phyloP scores from a whole-genome alignment of 2,888 invertebrate species.

The Drosophila recens region DNA sequence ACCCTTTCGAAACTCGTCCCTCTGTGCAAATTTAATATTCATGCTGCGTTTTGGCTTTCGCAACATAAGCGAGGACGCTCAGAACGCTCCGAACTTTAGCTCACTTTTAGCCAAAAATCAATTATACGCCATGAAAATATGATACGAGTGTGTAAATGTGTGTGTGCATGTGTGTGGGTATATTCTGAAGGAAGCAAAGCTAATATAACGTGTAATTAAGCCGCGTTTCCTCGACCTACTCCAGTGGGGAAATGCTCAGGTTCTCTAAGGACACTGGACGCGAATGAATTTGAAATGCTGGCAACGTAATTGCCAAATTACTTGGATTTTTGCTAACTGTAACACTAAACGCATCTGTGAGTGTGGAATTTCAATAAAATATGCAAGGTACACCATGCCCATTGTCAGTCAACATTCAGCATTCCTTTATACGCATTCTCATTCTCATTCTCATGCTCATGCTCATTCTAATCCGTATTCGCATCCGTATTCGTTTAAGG shows the following conservation, averaged over 20 bases:
- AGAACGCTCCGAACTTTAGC: conserved; percentile 22
- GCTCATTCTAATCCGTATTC: neutral
- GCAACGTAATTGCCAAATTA: conserved; percentile 75
- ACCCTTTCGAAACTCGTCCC: conserved; percentile 6
- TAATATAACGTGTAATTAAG: conserved; percentile 79
- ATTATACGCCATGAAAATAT: conserved; percentile 74
- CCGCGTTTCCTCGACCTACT: conserved; percentile 26
- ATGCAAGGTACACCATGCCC: conserved; percentile 61
- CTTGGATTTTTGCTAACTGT: conserved; percentile 67
- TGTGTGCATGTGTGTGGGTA: conserved; percentile 1
- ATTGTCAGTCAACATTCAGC: conserved; percentile 34
- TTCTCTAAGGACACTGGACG: conserved; percentile 40
- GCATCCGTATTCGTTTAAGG: conserved; percentile 3
- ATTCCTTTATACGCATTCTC: conserved; percentile 20
- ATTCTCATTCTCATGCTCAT: neutral
- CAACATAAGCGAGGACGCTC: conserved; percentile 36
- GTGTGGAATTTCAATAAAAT: conserved; percentile 80
- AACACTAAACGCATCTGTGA: conserved; percentile 71
- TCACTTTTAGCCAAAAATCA: conserved; percentile 73
- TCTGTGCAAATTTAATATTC: conserved; percentile 68
- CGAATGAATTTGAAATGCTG: conserved; percentile 69
- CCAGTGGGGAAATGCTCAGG: conserved; percentile 45
- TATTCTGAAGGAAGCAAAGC: conserved; percentile 28
- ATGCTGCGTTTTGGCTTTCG: conserved; percentile 62
- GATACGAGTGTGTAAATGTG: conserved; percentile 40